These are phyloP conservation scores for Brachymystax lenok DNA, from an alignment of 2,797 vertebrate genomes.

Conservation along the genomic window DNA sequence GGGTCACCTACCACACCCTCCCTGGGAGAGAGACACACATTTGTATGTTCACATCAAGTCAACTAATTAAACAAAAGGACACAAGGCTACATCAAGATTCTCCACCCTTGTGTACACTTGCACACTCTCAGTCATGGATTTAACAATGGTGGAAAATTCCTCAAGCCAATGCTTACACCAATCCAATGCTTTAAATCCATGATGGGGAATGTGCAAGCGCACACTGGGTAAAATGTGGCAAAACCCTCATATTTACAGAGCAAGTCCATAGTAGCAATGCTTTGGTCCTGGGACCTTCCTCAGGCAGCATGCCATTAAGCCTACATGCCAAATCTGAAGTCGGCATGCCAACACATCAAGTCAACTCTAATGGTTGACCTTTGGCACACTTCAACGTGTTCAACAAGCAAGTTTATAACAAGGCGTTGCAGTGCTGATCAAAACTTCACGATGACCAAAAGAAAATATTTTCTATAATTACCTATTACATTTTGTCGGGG, in stretches of 20 bases:
- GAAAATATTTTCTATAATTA: neutral
- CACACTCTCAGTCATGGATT: no score
- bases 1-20: constrained; percentile 59
- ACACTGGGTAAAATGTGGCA: no score
- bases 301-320: neutral
- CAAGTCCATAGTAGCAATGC: no score
- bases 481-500: neutral
- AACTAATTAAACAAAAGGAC: neutral
- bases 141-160: no score
- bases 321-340: neutral
- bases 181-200: neutral
- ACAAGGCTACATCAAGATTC: no score
- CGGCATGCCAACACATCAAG: neutral
- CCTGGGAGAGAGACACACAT: constrained; percentile 41
- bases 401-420: neutral
- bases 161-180: neutral
- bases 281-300: no score
- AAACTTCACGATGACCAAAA: neutral
- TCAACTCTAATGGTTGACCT: neutral
- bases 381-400: neutral
- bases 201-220: no score
- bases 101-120: no score
- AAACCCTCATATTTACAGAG: no score
- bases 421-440: neutral
- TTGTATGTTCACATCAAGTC: neutral